Conservation (phyloP, 2,888 invertebrate genomes). For the Drosophila multiciliata region DNA sequence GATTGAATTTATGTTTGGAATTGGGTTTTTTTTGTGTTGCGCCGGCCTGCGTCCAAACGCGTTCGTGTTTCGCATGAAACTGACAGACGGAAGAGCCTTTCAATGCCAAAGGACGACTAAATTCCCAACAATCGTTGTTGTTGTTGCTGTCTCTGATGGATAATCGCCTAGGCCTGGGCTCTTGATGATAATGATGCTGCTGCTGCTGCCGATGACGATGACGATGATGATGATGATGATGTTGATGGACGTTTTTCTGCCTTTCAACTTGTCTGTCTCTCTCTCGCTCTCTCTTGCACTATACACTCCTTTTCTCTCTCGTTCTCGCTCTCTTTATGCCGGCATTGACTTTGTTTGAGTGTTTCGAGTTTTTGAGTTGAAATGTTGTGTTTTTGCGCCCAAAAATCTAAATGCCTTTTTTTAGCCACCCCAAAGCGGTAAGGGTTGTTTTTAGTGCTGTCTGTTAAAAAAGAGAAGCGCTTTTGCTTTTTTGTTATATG, state of each 20-base stretch:
- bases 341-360: constrained; percentile 60
- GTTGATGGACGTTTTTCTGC: constrained; percentile 25
- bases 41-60: constrained; percentile 79
- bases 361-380: constrained; percentile 57
- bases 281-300: constrained; percentile 26
- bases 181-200: constrained; percentile 27
- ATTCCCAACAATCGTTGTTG: constrained; percentile 13
- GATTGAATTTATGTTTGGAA: neutral
- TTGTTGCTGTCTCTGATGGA: constrained; percentile 44
- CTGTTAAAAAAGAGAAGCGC: constrained; percentile 44
- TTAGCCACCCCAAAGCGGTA: constrained; percentile 66
- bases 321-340: constrained; percentile 29
- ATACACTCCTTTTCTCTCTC: constrained; percentile 20
- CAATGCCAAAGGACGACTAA: constrained; percentile 69
- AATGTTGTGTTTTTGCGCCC: constrained; percentile 67
- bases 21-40: constrained; percentile 32
- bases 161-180: constrained; percentile 64
- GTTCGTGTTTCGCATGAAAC: constrained; percentile 85
- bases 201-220: constrained; percentile 25
- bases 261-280: constrained; percentile 29
- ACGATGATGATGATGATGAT: constrained; percentile 30
- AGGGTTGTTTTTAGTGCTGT: constrained; percentile 62
- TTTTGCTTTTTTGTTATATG: constrained; percentile 10
- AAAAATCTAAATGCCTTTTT: constrained; percentile 37
- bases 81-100: constrained; percentile 68